These are phyloP conservation scores for Lasioglossum oenotherae DNA, from an alignment of 2,888 invertebrate genomes.

Conservation along the genomic window DNA sequence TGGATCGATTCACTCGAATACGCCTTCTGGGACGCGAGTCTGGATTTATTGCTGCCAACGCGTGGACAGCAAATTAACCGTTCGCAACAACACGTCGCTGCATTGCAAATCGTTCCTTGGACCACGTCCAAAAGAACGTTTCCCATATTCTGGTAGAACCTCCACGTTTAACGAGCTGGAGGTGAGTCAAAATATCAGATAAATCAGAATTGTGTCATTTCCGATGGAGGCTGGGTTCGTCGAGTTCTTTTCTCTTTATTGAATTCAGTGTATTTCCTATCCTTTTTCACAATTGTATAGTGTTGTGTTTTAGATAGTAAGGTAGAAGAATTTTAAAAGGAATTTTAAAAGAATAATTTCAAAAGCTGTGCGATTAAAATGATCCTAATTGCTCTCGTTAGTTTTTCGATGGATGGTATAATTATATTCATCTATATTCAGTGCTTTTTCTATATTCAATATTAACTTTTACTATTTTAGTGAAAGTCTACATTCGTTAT, in stretches of 20 bases:
- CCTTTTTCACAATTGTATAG: background rate
- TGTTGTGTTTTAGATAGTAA: background rate
- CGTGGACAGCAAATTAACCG: conserved; percentile 37
- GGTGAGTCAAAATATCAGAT: background rate
- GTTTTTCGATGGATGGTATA: background rate
- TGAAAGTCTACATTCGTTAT: background rate
- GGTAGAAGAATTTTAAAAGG: background rate
- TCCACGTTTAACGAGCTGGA: background rate
- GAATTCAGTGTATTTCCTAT: background rate
- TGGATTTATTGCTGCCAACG: conserved; percentile 11
- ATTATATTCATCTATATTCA: background rate
- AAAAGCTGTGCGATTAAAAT: background rate
- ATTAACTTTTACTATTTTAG: background rate
- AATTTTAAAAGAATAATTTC: background rate
- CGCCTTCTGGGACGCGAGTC: conserved; percentile 33
- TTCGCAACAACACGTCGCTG: conserved; percentile 3
- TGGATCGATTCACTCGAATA: conserved; percentile 48
- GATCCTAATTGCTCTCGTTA: background rate
- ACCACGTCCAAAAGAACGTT: too few species aligned
- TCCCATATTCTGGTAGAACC: background rate
- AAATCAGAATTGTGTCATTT: background rate
- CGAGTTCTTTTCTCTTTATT: background rate
- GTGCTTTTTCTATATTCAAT: background rate
- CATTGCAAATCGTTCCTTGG: background rate
- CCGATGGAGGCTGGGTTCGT: background rate